Evolutionary conservation across 2,888 invertebrate species (phyloP).

Genomic region (Odontocolon sp.): DNA sequence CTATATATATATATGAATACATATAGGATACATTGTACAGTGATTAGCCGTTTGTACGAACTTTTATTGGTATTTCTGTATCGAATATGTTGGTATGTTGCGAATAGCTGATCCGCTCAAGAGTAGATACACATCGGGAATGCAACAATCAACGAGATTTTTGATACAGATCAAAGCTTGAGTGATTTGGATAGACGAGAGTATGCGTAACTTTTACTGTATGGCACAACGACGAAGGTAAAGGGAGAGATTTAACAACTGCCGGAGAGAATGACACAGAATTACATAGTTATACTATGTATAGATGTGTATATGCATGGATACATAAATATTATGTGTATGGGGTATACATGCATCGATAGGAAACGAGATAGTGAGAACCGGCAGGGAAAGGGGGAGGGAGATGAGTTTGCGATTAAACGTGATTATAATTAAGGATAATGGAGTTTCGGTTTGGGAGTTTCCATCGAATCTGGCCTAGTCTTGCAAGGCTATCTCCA

Average conservation of each 20-base stretch:
- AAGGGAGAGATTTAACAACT: neutral
- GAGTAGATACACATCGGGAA: no score
- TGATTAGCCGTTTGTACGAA: no score
- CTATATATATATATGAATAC: slow-evolving; percentile 4
- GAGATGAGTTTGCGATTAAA: slow-evolving; percentile 77
- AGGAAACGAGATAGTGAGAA: neutral
- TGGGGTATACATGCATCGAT: no score
- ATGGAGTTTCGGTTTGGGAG: slow-evolving; percentile 76
- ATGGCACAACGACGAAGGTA: slow-evolving; percentile 1
- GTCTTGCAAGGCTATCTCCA: slow-evolving; percentile 16
- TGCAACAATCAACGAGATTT: no score
- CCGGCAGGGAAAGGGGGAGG: slow-evolving; percentile 51
- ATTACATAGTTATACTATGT: no score
- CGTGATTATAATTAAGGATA: slow-evolving; percentile 79
- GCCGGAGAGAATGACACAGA: neutral
- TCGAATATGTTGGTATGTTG: no score
- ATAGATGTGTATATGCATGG: neutral
- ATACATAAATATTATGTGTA: no score
- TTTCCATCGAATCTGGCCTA: slow-evolving; percentile 65
- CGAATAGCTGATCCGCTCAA: no score
- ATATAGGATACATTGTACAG: neutral
- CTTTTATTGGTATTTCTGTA: no score
- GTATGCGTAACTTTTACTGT: slow-evolving; percentile 2
- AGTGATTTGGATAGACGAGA: slow-evolving; percentile 34
- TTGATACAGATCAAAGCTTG: no score